phyloP scores from a whole-genome alignment of 2,888 invertebrate genomes.

The Mythimna pallens region DNA sequence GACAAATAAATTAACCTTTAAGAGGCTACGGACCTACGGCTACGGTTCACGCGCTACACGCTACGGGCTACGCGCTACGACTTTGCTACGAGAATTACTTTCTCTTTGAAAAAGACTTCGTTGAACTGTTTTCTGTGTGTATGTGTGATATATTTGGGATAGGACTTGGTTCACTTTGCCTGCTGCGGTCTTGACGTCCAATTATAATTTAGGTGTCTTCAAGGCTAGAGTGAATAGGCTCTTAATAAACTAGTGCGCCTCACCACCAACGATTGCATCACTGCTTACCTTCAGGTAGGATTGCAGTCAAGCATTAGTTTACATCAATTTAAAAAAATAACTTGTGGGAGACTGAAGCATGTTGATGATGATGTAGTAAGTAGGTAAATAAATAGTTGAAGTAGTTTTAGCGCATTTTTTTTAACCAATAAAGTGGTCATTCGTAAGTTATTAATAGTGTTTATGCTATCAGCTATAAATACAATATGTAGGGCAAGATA shows the following conservation, averaged over 20 bases:
- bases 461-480: slow-evolving; percentile 61
- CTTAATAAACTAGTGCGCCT: too few species aligned
- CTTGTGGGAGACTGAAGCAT: neutral
- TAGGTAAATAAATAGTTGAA: too few species aligned
- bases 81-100: slow-evolving; percentile 30
- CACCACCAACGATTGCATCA: too few species aligned
- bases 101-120: slow-evolving; percentile 19
- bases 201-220: too few species aligned
- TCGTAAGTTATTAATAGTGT: slow-evolving; percentile 62
- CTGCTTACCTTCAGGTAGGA: too few species aligned
- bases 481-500: slow-evolving; percentile 63
- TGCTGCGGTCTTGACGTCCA: too few species aligned
- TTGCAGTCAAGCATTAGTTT: too few species aligned
- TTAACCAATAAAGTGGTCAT: slow-evolving; percentile 22
- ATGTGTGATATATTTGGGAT: neutral
- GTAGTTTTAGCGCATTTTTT: slow-evolving; percentile 14
- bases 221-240: too few species aligned
- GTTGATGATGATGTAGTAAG: neutral
- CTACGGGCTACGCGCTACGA: slow-evolving; percentile 34
- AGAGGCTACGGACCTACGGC: slow-evolving; percentile 45
- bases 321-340: too few species aligned
- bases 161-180: neutral
- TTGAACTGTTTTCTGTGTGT: neutral
- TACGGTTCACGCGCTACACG: slow-evolving; percentile 34
- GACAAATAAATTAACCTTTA: slow-evolving; percentile 38